Percentiles rank a stretch among this genome's conserved stretches.
phyloP scores from a whole-genome alignment of 1,140 invertebrate genomes.

The Brachionus koreanus region DNA sequence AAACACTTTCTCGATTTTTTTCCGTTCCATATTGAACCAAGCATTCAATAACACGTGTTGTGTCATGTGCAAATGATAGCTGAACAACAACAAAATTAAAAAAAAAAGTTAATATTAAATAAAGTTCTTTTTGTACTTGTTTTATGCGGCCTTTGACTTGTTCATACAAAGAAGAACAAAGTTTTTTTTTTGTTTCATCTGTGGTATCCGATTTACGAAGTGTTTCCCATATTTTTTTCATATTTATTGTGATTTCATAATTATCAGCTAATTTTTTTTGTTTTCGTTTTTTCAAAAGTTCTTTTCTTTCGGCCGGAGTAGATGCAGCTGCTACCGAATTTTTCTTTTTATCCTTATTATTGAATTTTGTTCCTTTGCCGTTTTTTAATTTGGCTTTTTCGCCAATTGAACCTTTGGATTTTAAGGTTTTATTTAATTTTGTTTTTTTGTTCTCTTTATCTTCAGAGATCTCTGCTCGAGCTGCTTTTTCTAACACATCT shows the following conservation, averaged over 20 bases:
- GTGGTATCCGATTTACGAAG: constrained; percentile 56
- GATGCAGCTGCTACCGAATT: not conserved
- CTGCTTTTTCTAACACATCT: too few relatives aligned
- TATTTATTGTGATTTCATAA: constrained; percentile 66
- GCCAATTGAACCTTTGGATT: constrained; percentile 27
- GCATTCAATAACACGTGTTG: constrained; percentile 80
- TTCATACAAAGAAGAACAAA: constrained; percentile 69
- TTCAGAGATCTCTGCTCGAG: not conserved
- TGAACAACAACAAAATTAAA: constrained; percentile 48
- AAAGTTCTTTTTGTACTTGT: too few relatives aligned
- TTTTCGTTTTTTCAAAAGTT: constrained; percentile 42
- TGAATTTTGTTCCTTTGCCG: not conserved
- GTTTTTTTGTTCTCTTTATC: constrained; percentile 13
- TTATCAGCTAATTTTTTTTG: constrained; percentile 53
- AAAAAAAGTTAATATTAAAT: too few relatives aligned
- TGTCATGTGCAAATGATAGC: constrained; percentile 77
- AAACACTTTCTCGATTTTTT: constrained; percentile 68
- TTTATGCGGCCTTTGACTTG: constrained; percentile 68
- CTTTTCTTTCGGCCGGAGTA: constrained; percentile 48
- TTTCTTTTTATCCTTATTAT: constrained; percentile 46
- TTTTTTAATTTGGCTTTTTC: constrained; percentile 18
- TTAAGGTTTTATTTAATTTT: constrained; percentile 17
- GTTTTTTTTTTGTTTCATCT: constrained; percentile 64
- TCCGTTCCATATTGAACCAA: constrained; percentile 70
- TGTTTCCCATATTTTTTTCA: constrained; percentile 74